phyloP scores from a whole-genome alignment of 2,797 vertebrate genomes.

The Pangasius larnaudii region DNA sequence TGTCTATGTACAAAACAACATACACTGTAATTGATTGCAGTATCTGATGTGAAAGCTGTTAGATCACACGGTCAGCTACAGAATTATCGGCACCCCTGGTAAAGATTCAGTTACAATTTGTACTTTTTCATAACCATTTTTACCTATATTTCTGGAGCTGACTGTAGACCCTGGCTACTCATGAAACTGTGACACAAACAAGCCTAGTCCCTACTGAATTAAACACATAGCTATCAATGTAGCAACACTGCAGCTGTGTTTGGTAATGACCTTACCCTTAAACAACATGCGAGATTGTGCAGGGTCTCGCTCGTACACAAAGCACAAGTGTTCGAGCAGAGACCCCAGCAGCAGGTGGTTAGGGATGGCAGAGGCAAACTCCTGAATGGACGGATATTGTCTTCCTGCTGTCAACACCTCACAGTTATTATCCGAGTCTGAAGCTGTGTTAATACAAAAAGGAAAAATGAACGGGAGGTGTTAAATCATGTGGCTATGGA shows the following conservation, averaged over 20 bases:
- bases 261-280: slow-evolving; percentile 74
- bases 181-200: not conserved
- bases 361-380: slow-evolving; percentile 88
- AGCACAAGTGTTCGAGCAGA: slow-evolving; percentile 92
- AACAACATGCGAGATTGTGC: slow-evolving; percentile 85
- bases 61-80: not conserved
- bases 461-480: not conserved
- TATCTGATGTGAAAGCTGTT: not conserved
- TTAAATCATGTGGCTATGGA: not conserved
- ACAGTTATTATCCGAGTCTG: slow-evolving; percentile 81
- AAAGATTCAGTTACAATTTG: not conserved
- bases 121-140: not conserved
- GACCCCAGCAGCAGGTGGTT: slow-evolving; percentile 95
- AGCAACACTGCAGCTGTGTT: not conserved
- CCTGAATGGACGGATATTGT: slow-evolving; percentile 73
- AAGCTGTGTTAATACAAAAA: slow-evolving; percentile 74
- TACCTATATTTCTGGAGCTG: not conserved
- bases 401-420: slow-evolving; percentile 78
- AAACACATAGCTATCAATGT: not conserved
- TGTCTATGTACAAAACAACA: not conserved
- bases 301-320: slow-evolving; percentile 87
- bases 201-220: not conserved
- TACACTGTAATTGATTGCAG: not conserved
- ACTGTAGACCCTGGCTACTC: not conserved
- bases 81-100: not conserved